These are phyloP conservation scores for Scyliorhinus canicula DNA, from an alignment of 2,797 vertebrate genomes.

Conservation along the genomic window DNA sequence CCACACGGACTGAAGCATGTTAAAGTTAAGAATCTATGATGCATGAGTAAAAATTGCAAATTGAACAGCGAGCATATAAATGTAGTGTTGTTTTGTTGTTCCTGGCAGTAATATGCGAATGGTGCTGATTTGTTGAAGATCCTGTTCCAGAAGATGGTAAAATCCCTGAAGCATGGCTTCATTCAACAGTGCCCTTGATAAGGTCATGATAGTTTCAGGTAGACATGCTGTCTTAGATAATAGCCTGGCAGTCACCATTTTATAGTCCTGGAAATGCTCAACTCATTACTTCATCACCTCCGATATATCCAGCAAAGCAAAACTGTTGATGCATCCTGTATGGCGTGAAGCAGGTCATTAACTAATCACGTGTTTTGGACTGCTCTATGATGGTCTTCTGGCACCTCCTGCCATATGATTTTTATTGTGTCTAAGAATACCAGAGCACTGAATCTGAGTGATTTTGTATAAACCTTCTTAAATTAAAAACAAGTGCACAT, in stretches of 20 bases:
- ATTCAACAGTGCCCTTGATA: not conserved
- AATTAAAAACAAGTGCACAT: too few species aligned
- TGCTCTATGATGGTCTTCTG: not conserved
- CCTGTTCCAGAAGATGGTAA: not conserved
- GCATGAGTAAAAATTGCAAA: not conserved
- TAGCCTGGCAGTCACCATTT: not conserved
- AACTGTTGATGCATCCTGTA: not conserved
- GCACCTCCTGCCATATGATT: not conserved
- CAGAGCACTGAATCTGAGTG: not conserved
- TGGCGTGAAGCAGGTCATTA: not conserved
- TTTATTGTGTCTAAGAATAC: not conserved
- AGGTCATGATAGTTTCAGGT: not conserved
- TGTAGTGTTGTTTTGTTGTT: not conserved
- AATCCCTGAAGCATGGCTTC: not conserved
- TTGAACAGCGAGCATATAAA: not conserved
- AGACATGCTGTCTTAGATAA: not conserved
- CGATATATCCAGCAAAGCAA: not conserved
- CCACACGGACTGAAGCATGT: too few species aligned
- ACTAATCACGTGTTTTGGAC: not conserved
- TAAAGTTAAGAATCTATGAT: not conserved
- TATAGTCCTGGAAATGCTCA: not conserved
- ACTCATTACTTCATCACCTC: not conserved
- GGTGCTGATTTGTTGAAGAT: not conserved
- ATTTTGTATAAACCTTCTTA: not conserved
- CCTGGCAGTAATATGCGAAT: not conserved